Evolutionary conservation across 2,888 invertebrate genomes (phyloP).

Genomic region (Sabatieria punctata): DNA sequence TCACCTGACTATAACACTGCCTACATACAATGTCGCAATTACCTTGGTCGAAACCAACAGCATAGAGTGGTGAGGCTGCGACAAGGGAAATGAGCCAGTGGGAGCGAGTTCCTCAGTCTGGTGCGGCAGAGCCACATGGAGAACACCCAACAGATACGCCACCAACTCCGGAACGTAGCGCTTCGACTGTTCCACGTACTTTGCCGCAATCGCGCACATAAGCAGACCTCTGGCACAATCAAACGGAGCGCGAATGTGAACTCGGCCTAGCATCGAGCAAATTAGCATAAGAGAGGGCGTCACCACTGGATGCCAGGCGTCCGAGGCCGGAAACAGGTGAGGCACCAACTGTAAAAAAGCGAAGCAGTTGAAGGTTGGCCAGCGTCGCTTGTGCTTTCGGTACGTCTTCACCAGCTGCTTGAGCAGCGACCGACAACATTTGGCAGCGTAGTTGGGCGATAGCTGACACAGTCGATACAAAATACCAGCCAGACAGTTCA

Average conservation of each 20-base stretch:
- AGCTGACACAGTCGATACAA: conserved; percentile 33
- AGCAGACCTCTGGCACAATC: neutral
- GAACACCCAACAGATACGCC: neutral
- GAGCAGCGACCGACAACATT: neutral
- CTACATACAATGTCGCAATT: no score
- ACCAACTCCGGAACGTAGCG: neutral
- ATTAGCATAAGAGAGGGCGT: conserved; percentile 66
- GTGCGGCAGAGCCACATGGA: neutral
- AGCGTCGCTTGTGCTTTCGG: neutral
- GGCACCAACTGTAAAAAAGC: conserved; percentile 61
- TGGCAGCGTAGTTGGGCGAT: neutral
- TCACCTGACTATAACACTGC: no score
- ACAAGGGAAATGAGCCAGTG: no score
- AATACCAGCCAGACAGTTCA: conserved; percentile 33
- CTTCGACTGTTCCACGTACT: neutral
- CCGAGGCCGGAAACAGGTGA: conserved; percentile 68
- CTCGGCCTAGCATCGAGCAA: conserved; percentile 11
- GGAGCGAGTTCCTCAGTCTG: neutral
- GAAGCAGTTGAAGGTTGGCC: neutral
- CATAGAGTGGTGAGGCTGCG: no score
- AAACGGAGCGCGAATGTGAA: neutral
- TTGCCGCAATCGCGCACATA: conserved; percentile 1
- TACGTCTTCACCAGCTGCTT: neutral
- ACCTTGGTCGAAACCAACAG: no score
- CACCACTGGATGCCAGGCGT: conserved; percentile 70